Evolutionary conservation across 1,140 invertebrate genomes (phyloP).

Genomic region (Drosophila watanabei): DNA sequence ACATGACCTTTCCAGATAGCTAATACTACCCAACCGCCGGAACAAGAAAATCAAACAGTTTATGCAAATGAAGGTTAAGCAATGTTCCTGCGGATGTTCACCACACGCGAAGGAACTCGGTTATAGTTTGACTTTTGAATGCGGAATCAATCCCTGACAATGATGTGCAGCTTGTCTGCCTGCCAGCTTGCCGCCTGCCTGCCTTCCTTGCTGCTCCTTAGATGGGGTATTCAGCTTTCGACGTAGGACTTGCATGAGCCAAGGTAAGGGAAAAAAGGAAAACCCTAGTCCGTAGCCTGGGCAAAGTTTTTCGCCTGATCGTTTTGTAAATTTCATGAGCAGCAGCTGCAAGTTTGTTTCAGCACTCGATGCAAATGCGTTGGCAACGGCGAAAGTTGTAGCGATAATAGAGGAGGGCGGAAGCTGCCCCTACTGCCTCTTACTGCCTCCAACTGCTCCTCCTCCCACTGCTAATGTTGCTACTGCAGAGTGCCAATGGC

Average conservation of each 20-base stretch:
- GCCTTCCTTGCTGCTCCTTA: neutral
- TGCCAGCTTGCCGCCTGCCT: neutral
- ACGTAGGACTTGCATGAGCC: neutral
- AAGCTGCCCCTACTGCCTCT: neutral
- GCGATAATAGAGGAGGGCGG: slow-evolving; percentile 5
- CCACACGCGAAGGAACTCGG: slow-evolving; percentile 4
- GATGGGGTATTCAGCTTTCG: neutral
- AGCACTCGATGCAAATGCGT: slow-evolving; percentile 53
- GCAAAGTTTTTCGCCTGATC: slow-evolving; percentile 33
- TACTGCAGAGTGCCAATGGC: slow-evolving; percentile 21
- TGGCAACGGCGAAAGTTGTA: slow-evolving; percentile 23
- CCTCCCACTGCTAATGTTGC: neutral
- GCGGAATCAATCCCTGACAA: slow-evolving; percentile 39
- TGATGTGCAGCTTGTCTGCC: slow-evolving; percentile 38
- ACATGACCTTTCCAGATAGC: no score
- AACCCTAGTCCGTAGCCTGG: neutral
- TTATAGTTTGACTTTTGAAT: slow-evolving; percentile 18
- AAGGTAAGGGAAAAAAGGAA: neutral
- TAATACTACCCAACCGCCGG: neutral
- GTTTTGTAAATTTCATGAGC: slow-evolving; percentile 71
- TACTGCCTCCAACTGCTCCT: neutral
- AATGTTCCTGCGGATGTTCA: slow-evolving; percentile 13
- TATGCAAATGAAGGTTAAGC: slow-evolving; percentile 37
- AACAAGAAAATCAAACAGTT: slow-evolving; percentile 19
- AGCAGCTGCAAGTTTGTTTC: slow-evolving; percentile 65